phyloP scores from a whole-genome alignment of 2,113 vertebrate species.

The Paradisaea rubra region DNA sequence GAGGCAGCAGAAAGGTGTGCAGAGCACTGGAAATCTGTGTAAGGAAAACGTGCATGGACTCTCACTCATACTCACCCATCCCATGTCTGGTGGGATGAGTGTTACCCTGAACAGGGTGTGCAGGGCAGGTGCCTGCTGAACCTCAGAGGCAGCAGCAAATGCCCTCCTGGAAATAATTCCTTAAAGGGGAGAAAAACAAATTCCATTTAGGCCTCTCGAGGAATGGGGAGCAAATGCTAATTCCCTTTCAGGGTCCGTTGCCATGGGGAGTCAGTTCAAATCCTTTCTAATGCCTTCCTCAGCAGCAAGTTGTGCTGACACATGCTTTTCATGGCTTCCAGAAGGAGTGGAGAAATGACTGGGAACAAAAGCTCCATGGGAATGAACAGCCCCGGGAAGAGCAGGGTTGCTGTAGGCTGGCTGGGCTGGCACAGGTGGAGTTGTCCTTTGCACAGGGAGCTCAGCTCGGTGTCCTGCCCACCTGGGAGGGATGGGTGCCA shows the following conservation, averaged over 20 bases:
- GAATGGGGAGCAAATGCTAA: conserved; percentile 55
- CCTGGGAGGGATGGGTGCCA: fast-evolving
- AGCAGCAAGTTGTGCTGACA: conserved; percentile 45
- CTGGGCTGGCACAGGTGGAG: not conserved
- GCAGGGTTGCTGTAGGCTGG: not conserved
- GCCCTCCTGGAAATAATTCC: not conserved
- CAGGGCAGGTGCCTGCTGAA: not conserved
- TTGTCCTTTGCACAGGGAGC: not conserved
- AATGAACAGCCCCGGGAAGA: not conserved
- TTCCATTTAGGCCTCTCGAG: conserved; percentile 19
- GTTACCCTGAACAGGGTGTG: not conserved
- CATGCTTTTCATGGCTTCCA: conserved; percentile 30
- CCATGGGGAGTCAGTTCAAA: conserved; percentile 56
- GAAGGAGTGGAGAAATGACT: not conserved
- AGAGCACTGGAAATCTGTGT: not conserved
- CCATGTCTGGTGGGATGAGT: not conserved
- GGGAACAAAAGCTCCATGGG: not conserved
- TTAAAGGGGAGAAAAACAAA: not conserved
- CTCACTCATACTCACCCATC: fast-evolving
- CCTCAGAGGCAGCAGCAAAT: not conserved
- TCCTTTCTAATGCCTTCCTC: conserved; percentile 40
- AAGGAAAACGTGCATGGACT: fast-evolving
- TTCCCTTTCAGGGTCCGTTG: conserved; percentile 57
- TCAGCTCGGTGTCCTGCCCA: not conserved
- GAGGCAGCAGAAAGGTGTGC: not conserved